Evolutionary conservation across 2,113 vertebrate genomes (phyloP), one percentile per base, ranked within the genome.

Genomic region (Chlorodrepanis virens): DNA sequence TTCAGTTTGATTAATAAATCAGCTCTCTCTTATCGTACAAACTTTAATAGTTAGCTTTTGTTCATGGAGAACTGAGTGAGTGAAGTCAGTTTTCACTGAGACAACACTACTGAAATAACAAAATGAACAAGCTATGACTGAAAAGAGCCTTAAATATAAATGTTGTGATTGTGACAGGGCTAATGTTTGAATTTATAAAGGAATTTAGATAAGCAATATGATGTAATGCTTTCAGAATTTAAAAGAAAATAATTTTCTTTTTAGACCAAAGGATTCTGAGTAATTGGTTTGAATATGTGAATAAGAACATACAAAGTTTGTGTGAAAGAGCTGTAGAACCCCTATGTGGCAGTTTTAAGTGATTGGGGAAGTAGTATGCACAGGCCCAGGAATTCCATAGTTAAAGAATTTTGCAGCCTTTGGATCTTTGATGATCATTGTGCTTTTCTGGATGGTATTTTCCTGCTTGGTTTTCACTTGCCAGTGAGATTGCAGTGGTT

Each of bases 181-280:
- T 93, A 79, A 89, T 87, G 77, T 94, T 95, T 92, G 88, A 93
- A 76, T 89, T 82, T 86, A 71, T 87, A 82, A 86, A 88, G 90
- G 72, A 96, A 92, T 95, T 95, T 89, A 96, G 92, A 96, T 97
- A 97, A 96, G 93, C 65, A 77, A 56, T 72, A 27, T 95, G 96
- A 95, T 76, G 86, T 85, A 95, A 94, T 89, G 83, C 80, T 82
- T 94, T 82, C 85, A 89, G 90, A 91, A 92, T 95, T 93, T 42
- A 75, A 54, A 95, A 86, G 76, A 93, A 95, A 96, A 93, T 80
- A 50, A 72, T 82, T 82, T 77, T 81, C 15, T 81, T 61, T 87
- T 94, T 95, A 82, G 83, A 91, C 91, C 49, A 76, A 50, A 83
- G 42, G 47, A 50, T 15, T 74, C 68, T n/a, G 68, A 92, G 64